Evolutionary conservation across 1,140 invertebrate genomes (phyloP).

Genomic region (Hyles vespertilio): DNA sequence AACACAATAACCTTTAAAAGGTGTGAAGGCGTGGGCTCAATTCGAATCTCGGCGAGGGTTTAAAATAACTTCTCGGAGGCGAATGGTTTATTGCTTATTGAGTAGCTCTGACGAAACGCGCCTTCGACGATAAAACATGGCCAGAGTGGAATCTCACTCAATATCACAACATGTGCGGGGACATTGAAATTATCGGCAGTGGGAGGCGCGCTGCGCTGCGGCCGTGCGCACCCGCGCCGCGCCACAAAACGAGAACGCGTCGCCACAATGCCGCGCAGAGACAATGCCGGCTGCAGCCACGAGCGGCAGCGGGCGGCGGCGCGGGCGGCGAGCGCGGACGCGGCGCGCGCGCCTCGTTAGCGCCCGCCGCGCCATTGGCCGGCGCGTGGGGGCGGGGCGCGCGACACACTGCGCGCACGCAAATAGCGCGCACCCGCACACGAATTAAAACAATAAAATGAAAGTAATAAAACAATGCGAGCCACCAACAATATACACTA

Average conservation of each 20-base stretch:
- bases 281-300: constrained; percentile 21
- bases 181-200: constrained; percentile 72
- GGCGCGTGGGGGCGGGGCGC: constrained; percentile 57
- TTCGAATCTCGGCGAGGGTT: constrained; percentile 52
- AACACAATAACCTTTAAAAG: constrained; percentile 74
- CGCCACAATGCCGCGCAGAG: constrained; percentile 64
- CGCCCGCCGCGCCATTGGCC: constrained; percentile 54
- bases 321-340: constrained; percentile 27
- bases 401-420: constrained; percentile 72
- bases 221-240: constrained; percentile 33
- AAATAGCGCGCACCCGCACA: constrained; percentile 69
- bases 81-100: constrained; percentile 75
- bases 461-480: constrained; percentile 71
- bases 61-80: constrained; percentile 69
- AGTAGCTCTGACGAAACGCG: constrained; percentile 63
- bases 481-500: constrained; percentile 57
- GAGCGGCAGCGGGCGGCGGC: constrained; percentile 26
- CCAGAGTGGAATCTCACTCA: constrained; percentile 64
- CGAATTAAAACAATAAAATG: constrained; percentile 75
- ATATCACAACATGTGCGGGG: constrained; percentile 66
- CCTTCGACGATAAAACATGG: constrained; percentile 55
- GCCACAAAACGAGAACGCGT: constrained; percentile 65
- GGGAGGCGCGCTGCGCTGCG: constrained; percentile 54
- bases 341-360: constrained; percentile 41
- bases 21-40: constrained; percentile 61